A percentile compares a stretch with the other conserved stretches of the same genome.
phyloP scores from a whole-genome alignment of 2,797 vertebrate species.

The Acrossocheilus fasciatus region DNA sequence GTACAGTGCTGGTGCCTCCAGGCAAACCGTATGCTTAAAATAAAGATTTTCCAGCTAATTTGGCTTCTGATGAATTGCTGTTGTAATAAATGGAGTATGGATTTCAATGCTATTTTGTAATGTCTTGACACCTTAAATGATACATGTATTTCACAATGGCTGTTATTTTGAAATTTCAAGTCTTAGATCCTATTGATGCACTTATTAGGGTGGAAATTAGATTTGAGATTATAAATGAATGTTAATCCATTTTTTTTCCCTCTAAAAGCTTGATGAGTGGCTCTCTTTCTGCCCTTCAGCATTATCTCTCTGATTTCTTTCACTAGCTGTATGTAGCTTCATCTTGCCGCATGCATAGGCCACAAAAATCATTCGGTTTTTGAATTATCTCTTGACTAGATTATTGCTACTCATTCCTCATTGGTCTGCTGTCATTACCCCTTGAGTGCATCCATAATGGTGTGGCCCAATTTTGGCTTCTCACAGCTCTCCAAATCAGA shows the following conservation, averaged over 20 bases:
- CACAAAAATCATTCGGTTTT: constrained; percentile 27
- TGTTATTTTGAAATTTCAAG: constrained; percentile 12
- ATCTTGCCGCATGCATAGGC: constrained; percentile 41
- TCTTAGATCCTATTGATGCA: neutral
- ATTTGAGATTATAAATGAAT: constrained; percentile 18
- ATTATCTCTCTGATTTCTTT: constrained; percentile 45
- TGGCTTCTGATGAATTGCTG: constrained; percentile 33
- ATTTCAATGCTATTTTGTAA: neutral
- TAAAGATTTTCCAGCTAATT: constrained; percentile 24
- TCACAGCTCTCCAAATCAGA: neutral
- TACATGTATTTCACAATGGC: neutral
- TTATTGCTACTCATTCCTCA: neutral
- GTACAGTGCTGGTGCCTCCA: constrained; percentile 18
- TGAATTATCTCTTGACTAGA: constrained; percentile 26
- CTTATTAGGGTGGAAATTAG: constrained; percentile 9
- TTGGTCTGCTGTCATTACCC: constrained; percentile 10
- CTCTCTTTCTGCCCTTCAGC: constrained; percentile 33
- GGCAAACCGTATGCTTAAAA: constrained; percentile 40
- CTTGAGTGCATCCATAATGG: neutral
- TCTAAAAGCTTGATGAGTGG: constrained; percentile 26
- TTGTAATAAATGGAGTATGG: neutral
- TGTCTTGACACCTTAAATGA: constrained; percentile 3
- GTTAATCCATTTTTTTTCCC: neutral
- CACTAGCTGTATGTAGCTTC: constrained; percentile 32
- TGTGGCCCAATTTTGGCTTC: neutral